phyloP scores from a whole-genome alignment of 2,888 invertebrate species.

The Thera britannica region DNA sequence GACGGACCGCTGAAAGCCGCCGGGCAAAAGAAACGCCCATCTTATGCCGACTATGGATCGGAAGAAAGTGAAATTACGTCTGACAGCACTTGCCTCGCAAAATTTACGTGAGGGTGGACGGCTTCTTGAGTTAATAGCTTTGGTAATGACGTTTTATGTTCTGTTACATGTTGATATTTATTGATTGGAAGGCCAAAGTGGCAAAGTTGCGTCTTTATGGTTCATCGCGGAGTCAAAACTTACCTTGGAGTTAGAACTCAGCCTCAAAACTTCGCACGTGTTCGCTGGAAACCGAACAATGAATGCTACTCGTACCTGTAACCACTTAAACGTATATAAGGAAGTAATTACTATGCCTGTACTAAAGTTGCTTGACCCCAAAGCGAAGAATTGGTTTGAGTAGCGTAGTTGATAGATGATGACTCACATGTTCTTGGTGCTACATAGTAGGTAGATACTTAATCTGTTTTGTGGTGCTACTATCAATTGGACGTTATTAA shows the following conservation, averaged over 20 bases:
- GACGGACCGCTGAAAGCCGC: constrained; percentile 65
- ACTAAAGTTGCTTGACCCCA: constrained; percentile 62
- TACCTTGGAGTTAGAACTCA: constrained; percentile 44
- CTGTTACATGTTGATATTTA: constrained; percentile 22
- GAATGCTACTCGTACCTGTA: constrained; percentile 43
- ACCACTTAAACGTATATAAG: constrained; percentile 50
- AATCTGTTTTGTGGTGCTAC: constrained; percentile 13
- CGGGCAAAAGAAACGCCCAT: constrained; percentile 74
- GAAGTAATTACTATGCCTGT: constrained; percentile 61
- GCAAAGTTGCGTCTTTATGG: constrained; percentile 65
- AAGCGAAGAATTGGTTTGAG: constrained; percentile 45
- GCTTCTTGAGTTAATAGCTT: constrained; percentile 33
- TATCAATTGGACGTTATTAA: constrained; percentile 35
- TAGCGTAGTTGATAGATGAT: constrained; percentile 46
- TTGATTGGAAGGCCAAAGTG: constrained; percentile 55
- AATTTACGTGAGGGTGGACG: constrained; percentile 43
- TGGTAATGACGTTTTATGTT: constrained; percentile 33
- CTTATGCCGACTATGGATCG: constrained; percentile 60
- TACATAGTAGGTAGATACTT: neutral
- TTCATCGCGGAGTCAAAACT: constrained; percentile 60
- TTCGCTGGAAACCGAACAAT: constrained; percentile 56
- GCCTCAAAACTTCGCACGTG: constrained; percentile 55
- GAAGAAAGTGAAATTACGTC: constrained; percentile 78
- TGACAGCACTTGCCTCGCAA: constrained; percentile 46
- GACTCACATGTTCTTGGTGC: constrained; percentile 46